Base-by-base conservation (phyloP, 2,113 vertebrate species). In the Rana temporaria region DNA sequence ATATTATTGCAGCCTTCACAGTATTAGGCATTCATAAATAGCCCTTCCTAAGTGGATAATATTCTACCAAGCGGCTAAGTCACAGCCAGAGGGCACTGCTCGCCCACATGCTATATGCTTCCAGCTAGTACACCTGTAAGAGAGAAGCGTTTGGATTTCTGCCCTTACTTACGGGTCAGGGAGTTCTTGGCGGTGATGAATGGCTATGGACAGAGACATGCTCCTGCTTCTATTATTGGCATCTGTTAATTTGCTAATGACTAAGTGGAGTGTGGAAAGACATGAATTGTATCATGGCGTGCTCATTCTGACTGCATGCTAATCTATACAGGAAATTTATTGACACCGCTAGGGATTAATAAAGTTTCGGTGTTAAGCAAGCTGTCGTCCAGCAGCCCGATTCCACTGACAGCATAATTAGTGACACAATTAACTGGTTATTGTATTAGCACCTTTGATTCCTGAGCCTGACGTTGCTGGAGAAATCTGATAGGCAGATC, bases 241-340 rank as follows among this genome's bases (percentile, higher is more conserved):
- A 79, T 68, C 64, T 60, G 67, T 70, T 80, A 70, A 62, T 80
- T 80, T 59, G 32, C 78, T 57, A 80, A 70, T 80, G 55, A 80
- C 78, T 70, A 70, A 69, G 55, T 9, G 53, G 65, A 38, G 65
- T 68, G 55, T 80, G 78, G 52, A 80, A 38, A 52, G 57, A 68
- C 53, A 67, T 30, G 38, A 20, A 64, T 48, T 65, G 59, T 53
- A 53, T 70, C 55, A 18, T 30, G 53, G 12, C 62, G 67, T 80
- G 22, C 78, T 80, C 67, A 80, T 80, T n/a, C 32, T 12, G 66
- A 42, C 65, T 26, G 17, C 20, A 60, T 38, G 48, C 12, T 70
- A 56, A 80, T 69, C 53, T 80, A 62, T 68, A 42, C 78, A 52
- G 57, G 55, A 80, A 80, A 75, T 62, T 75, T 75, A 60, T 70